Percentiles rank a stretch among this genome's conserved stretches.
phyloP scores from a whole-genome alignment of 2,797 vertebrate genomes.

The Jordanella pulchra region DNA sequence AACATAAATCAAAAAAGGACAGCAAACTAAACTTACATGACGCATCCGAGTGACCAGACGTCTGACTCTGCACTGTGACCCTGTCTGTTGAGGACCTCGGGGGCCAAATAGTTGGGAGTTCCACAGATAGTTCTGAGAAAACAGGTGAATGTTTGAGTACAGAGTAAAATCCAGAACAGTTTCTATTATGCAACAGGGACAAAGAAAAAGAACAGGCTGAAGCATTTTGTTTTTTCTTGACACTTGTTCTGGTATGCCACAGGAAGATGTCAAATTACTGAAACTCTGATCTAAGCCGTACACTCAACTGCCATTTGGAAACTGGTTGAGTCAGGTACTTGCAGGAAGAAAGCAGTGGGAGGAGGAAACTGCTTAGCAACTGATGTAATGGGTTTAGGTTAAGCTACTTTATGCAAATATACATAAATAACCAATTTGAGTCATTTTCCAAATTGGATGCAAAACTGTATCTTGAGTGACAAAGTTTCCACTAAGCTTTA shows the following conservation, averaged over 20 bases:
- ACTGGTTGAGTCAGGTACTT: conserved; percentile 61
- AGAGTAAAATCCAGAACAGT: not conserved
- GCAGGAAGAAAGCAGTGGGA: conserved; percentile 20
- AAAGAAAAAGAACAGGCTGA: conserved; percentile 1
- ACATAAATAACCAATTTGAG: not conserved
- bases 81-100: conserved; percentile 95
- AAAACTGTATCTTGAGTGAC: not conserved
- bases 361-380: conserved; percentile 32
- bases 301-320: conserved; percentile 64
- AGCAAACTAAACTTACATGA: conserved; percentile 82
- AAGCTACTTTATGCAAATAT: not conserved
- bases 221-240: not conserved
- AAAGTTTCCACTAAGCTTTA: not conserved
- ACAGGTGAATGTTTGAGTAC: not conserved
- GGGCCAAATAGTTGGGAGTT: conserved; percentile 98
- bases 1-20: not conserved
- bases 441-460: not conserved
- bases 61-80: conserved; percentile 96
- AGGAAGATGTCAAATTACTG: conserved; percentile 54
- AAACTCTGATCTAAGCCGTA: conserved; percentile 40
- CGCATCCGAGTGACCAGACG: conserved; percentile 96
- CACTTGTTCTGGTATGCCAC: conserved; percentile 52
- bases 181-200: conserved; percentile 8
- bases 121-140: conserved; percentile 93
- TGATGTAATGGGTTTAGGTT: conserved; percentile 35